These are phyloP conservation scores for Pyrocephalus nanus DNA, from an alignment of 2,797 vertebrate genomes.

Conservation along the genomic window DNA sequence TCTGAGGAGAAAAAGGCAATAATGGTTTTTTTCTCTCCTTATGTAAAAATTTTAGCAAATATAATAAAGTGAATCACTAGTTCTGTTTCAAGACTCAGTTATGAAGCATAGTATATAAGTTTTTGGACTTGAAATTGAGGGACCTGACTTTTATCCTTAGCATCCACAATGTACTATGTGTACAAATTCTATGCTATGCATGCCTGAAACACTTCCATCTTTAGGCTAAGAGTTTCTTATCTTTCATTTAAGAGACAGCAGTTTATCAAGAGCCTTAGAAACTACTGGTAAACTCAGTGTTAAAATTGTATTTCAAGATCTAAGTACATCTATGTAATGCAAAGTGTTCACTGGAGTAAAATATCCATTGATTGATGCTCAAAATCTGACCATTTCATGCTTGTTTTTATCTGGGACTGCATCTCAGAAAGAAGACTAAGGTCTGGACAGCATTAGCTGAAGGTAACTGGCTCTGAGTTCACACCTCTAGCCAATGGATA, in stretches of 20 bases:
- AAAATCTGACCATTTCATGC: background rate
- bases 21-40: background rate
- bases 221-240: background rate
- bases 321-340: background rate
- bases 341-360: background rate
- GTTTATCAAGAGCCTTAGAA: background rate
- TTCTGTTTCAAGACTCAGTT: background rate
- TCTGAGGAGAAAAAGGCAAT: background rate
- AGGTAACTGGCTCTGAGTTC: background rate
- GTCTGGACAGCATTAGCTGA: background rate
- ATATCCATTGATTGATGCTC: background rate
- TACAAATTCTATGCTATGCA: background rate
- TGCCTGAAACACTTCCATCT: background rate
- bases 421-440: background rate
- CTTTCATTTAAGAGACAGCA: background rate
- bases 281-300: background rate
- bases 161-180: rapidly evolving
- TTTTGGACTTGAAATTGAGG: background rate
- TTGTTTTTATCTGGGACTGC: background rate
- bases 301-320: background rate
- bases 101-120: background rate
- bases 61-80: background rate
- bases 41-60: background rate
- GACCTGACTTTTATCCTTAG: background rate
- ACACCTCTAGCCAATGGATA: background rate